A percentile compares a stretch with the other conserved stretches of the same genome.
Evolutionary conservation across 2,113 vertebrate genomes (phyloP).

Genomic region (Urocitellus parryii): DNA sequence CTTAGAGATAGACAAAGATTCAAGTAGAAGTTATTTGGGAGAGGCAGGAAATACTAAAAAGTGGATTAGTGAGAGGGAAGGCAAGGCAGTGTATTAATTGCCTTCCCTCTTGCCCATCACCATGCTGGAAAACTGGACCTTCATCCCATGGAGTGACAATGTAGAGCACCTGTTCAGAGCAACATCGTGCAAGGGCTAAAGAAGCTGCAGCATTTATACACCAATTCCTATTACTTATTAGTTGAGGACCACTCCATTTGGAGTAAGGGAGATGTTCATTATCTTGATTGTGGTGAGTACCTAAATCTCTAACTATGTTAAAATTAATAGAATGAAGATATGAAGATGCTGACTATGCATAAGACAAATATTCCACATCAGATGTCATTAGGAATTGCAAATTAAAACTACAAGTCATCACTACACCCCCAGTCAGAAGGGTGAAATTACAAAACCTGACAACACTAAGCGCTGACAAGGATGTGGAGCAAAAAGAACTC

Average conservation of each 20-base stretch:
- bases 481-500: no score
- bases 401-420: neutral
- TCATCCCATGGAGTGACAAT: neutral
- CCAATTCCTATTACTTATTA: neutral
- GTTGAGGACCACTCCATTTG: neutral
- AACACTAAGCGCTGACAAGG: neutral
- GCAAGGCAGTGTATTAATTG: neutral
- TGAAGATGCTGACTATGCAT: neutral
- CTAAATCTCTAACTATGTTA: neutral
- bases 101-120: neutral
- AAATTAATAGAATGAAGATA: slow-evolving; percentile 29
- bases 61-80: neutral
- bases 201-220: neutral
- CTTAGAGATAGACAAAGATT: neutral
- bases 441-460: neutral
- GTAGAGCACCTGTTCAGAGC: neutral
- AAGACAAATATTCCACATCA: neutral
- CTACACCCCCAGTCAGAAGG: neutral
- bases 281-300: no score
- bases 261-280: neutral
- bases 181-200: neutral
- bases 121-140: neutral
- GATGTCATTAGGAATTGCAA: neutral
- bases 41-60: neutral
- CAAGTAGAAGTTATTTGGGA: neutral